Evolutionary conservation across 1,140 invertebrate genomes (phyloP).

Genomic region (Monomorium pharaonis): DNA sequence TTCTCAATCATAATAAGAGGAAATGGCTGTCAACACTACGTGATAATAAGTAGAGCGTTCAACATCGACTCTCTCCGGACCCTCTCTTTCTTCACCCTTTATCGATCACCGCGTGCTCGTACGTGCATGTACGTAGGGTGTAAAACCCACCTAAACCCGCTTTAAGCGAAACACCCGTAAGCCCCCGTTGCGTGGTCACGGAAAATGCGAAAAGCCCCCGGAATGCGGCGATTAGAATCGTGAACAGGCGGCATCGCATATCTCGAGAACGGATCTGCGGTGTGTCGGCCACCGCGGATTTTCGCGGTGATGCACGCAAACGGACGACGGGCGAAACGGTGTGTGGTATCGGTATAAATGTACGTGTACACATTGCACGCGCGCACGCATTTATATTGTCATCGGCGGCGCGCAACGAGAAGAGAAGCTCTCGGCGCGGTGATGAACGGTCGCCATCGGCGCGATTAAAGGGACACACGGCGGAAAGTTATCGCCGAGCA

Average conservation of each 20-base stretch:
- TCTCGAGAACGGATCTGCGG: neutral
- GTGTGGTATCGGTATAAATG: neutral
- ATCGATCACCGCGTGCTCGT: constrained; percentile 31
- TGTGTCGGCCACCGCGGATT: neutral
- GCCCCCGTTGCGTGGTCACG: neutral
- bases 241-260: constrained; percentile 36
- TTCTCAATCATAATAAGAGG: neutral
- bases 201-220: constrained; percentile 14
- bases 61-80: neutral
- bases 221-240: constrained; percentile 58
- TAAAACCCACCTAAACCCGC: constrained; percentile 4
- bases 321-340: too few species aligned
- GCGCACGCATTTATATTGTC: too few species aligned
- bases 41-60: neutral
- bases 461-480: constrained; percentile 66
- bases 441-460: constrained; percentile 61
- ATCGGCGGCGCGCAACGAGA: neutral
- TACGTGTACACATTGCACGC: too few species aligned
- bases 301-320: neutral
- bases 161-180: constrained; percentile 26
- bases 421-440: constrained; percentile 11
- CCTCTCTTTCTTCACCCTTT: constrained; percentile 3
- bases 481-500: constrained; percentile 69
- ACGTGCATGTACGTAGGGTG: neutral
- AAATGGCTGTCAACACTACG: constrained; percentile 3